A percentile compares a stretch with the other conserved stretches of the same genome.
These are phyloP conservation scores for Rhabdophis nuchalis DNA, from an alignment of 2,797 vertebrate species.

Conservation along the genomic window DNA sequence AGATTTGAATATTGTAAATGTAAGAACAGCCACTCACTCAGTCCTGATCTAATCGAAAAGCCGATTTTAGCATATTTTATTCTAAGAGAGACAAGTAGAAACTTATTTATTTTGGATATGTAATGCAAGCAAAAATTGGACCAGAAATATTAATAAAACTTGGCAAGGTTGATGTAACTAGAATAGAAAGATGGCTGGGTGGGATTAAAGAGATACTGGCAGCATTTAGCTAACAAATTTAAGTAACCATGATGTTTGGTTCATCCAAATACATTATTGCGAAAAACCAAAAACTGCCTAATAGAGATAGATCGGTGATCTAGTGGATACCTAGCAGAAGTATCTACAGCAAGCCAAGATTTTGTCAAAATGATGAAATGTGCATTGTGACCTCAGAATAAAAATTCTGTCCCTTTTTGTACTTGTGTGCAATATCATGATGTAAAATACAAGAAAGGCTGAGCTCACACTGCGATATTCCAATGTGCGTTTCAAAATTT, in stretches of 20 bases:
- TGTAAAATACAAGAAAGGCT: not conserved
- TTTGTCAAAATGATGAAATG: not conserved
- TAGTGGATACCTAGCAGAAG: not conserved
- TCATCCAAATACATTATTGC: not conserved
- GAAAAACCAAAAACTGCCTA: not conserved
- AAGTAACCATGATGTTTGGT: not conserved
- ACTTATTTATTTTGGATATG: not conserved
- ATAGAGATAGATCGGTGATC: not conserved
- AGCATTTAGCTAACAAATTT: not conserved
- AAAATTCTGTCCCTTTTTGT: not conserved
- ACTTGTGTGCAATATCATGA: not conserved
- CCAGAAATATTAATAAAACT: not conserved
- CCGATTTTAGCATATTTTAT: not conserved
- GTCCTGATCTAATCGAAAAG: not conserved
- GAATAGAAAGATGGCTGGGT: not conserved
- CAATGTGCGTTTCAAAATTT: not conserved
- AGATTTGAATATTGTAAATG: not conserved
- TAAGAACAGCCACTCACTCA: not conserved
- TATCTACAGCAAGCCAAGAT: not conserved
- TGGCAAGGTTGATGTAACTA: not conserved
- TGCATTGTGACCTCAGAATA: not conserved
- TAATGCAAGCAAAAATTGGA: not conserved
- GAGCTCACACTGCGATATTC: not conserved
- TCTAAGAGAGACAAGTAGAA: not conserved
- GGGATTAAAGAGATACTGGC: not conserved